Conservation (phyloP, 2,888 invertebrate genomes). For the Charanyca ferruginea region DNA sequence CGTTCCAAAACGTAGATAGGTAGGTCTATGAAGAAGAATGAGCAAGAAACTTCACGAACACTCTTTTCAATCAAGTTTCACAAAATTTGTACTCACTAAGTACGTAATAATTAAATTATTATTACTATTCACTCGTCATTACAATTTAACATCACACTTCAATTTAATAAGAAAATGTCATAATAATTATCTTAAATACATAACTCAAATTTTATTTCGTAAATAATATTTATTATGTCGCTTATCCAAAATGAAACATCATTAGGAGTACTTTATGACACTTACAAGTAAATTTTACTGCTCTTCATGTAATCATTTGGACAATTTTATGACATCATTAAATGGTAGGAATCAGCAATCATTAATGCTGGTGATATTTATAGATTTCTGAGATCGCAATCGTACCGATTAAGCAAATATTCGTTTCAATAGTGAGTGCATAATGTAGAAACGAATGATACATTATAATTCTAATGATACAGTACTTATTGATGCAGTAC, state of each 20-base stretch:
- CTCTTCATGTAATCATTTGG: slow-evolving; percentile 42
- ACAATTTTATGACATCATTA: slow-evolving; percentile 60
- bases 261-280: slow-evolving; percentile 55
- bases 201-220: slow-evolving; percentile 25
- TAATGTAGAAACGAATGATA: neutral
- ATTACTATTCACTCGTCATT: neutral
- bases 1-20: too few species aligned
- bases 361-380: slow-evolving; percentile 50
- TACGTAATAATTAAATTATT: neutral
- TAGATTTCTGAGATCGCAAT: slow-evolving; percentile 19
- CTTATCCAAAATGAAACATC: slow-evolving; percentile 39
- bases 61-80: too few species aligned
- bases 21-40: too few species aligned
- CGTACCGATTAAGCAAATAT: neutral
- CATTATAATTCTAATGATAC: too few species aligned
- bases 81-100: too few species aligned
- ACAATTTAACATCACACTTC: neutral
- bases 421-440: slow-evolving; percentile 7
- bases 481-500: too few species aligned
- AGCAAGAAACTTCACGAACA: too few species aligned
- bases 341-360: slow-evolving; percentile 45
- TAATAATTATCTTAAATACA: slow-evolving; percentile 11
- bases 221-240: slow-evolving; percentile 28
- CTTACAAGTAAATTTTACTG: slow-evolving; percentile 57
- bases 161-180: slow-evolving; percentile 9